Evolutionary conservation across 2,888 invertebrate species (phyloP).

Genomic region (Dynastes grantii): DNA sequence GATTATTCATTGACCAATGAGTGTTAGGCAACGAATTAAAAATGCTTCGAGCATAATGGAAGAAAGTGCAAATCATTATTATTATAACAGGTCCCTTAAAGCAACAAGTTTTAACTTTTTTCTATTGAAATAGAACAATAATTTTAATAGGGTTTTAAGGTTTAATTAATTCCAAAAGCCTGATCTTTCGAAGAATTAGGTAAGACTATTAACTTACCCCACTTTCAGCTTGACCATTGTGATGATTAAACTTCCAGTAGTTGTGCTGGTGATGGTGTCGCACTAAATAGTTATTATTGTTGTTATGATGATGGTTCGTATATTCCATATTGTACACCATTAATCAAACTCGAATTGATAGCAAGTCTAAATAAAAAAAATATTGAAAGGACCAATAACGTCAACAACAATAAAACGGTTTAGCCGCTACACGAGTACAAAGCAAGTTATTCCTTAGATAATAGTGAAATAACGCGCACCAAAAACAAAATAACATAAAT

Average conservation of each 20-base stretch:
- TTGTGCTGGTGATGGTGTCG: conserved; percentile 56
- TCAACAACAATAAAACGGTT: conserved; percentile 3
- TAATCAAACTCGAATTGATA: conserved; percentile 15
- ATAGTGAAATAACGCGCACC: neutral
- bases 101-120: too few species aligned
- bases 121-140: too few species aligned
- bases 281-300: conserved; percentile 57
- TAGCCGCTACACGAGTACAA: neutral
- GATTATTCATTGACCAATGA: too few species aligned
- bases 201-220: conserved; percentile 54
- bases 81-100: too few species aligned
- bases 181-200: too few species aligned
- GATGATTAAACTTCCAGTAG: conserved; percentile 61
- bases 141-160: too few species aligned
- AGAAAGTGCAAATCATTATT: too few species aligned
- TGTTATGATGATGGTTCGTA: conserved; percentile 52
- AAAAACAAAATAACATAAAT: conserved; percentile 13
- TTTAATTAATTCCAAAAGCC: too few species aligned
- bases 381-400: conserved; percentile 11
- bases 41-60: too few species aligned
- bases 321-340: conserved; percentile 58
- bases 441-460: conserved; percentile 15
- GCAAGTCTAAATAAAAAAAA: conserved; percentile 2
- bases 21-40: too few species aligned
- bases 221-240: conserved; percentile 61